A percentile compares a stretch with the other conserved stretches of the same genome.
phyloP scores from a whole-genome alignment of 2,113 vertebrate species.

The Progne subis region DNA sequence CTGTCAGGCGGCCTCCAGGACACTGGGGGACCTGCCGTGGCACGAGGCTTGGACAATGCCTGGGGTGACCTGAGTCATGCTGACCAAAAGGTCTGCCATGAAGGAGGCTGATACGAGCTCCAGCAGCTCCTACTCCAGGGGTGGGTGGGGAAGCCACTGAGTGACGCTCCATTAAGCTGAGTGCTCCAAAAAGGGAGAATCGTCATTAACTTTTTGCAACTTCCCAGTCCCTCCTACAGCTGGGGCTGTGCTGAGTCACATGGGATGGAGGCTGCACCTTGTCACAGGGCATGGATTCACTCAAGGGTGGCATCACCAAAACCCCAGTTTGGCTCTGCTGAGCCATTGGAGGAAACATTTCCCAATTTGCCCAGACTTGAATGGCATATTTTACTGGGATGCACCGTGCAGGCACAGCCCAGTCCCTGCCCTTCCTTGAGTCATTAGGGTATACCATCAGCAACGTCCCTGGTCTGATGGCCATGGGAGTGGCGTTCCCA shows the following conservation, averaged over 20 bases:
- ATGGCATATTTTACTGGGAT: background rate
- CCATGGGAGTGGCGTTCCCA: background rate
- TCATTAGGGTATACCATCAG: background rate
- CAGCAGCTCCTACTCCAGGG: background rate
- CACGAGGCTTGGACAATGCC: background rate
- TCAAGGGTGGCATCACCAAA: background rate
- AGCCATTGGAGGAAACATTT: background rate
- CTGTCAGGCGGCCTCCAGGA: fast-evolving
- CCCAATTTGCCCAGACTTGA: conserved; percentile 24
- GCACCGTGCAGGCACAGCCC: background rate
- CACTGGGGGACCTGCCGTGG: background rate
- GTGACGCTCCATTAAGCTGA: background rate
- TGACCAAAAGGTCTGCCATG: background rate
- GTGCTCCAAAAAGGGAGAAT: background rate
- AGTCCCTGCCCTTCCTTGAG: background rate
- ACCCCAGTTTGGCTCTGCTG: background rate
- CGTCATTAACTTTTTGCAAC: conserved; percentile 20
- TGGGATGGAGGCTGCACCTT: background rate
- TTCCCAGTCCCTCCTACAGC: background rate
- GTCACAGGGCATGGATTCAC: background rate
- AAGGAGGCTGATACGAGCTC: background rate
- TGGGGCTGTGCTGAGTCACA: conserved; percentile 29
- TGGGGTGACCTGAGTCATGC: background rate
- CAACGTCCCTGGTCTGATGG: background rate
- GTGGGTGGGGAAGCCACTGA: conserved; percentile 36